Evolutionary conservation across 2,888 invertebrate species (phyloP), one percentile per base, ranked within the genome.

Genomic region (Syrista parreyssii): DNA sequence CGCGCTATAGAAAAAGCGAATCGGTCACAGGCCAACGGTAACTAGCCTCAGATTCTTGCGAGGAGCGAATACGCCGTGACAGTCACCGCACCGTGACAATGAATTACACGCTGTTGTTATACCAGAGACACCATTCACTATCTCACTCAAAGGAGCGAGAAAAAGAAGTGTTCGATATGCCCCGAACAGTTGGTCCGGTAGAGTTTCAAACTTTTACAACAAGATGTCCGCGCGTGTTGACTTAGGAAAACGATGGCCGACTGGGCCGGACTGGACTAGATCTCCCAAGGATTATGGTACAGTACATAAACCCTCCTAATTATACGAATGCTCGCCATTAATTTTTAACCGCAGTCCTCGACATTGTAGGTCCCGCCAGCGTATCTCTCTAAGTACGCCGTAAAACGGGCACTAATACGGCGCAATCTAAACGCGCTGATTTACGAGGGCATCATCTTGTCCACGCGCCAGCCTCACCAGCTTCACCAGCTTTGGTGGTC

Each of bases 401-500:
- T 89, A 89, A 90, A 89, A 88, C 85, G 84, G 86, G 84, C 85
- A 86, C 88, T 90, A 89, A 90, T 89, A 87, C 85, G 86, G 86
- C 87, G 88, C 86, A 88, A 90, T 89, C 89, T 88, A 88, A 89
- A 87, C 87, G 86, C 84, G 80, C 85, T 88, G 89, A 90, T 89
- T 88, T 89, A 89, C 88, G 88, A 88, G 87, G 85, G 85, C 86
- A 88, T 87, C 87, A 84, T 87, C 84, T 82, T 82, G 84, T 87
- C 84, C 84, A 83, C 85, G 83, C 82, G 84, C 81, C 82, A 68
- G 79, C 74, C 31, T 71, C 31, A 71, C 71, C 31, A 30, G 32
- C 79, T 80, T 76, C 76, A 75, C 78, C 80, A 79, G 79, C 82
- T 78, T 80, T 68, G 79, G 73, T 80, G 78, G 77, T 79, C 79